Conservation (phyloP, 2,797 vertebrate genomes). For the Pogoniulus pusillus region DNA sequence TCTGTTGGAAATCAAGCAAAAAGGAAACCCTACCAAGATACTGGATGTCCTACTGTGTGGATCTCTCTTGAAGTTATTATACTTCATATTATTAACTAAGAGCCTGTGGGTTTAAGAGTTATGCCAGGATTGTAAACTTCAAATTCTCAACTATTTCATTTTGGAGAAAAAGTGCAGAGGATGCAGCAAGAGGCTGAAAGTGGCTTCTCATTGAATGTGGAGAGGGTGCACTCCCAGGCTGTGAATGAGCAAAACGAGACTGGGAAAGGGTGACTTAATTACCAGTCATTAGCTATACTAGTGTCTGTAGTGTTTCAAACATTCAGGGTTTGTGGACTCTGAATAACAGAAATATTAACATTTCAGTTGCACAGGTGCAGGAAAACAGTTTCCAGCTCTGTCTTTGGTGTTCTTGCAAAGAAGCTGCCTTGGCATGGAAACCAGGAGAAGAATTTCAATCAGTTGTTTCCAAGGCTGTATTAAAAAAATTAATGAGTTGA, state of each 20-base stretch:
- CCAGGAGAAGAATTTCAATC: background rate
- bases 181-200: background rate
- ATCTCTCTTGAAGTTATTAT: background rate
- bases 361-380: background rate
- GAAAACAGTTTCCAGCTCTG: background rate
- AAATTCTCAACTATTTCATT: background rate
- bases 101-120: background rate
- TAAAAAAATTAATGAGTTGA: background rate
- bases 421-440: background rate
- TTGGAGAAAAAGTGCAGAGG: background rate
- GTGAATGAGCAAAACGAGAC: background rate
- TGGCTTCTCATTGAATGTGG: background rate
- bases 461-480: background rate
- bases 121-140: background rate
- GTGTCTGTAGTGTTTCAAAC: background rate
- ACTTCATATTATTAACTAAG: background rate
- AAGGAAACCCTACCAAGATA: background rate
- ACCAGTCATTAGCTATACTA: background rate
- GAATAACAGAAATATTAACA: background rate
- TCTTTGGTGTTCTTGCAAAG: background rate
- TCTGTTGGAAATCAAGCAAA: constrained; percentile 30
- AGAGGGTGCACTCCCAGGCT: background rate
- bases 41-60: background rate
- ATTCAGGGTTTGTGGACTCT: accelerated
- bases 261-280: background rate